Evolutionary conservation across 2,113 vertebrate genomes (phyloP).

Genomic region (Plecotus auritus): DNA sequence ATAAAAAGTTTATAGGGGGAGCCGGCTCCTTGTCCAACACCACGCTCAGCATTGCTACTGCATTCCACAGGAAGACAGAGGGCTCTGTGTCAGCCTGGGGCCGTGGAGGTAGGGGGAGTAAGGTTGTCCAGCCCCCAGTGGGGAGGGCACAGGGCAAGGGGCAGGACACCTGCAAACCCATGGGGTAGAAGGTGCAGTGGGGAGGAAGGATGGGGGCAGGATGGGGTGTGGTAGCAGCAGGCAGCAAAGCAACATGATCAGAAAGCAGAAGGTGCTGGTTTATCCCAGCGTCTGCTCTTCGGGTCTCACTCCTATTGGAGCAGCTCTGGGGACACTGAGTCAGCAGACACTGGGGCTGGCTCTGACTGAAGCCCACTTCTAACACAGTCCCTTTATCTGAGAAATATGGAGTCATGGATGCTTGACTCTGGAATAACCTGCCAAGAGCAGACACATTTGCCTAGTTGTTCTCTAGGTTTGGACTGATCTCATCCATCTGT

Average conservation of each 20-base stretch:
- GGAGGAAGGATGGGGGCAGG: neutral
- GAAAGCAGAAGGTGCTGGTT: neutral
- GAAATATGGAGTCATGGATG: neutral
- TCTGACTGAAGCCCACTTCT: neutral
- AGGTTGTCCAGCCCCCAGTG: constrained; percentile 69
- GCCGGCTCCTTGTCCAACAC: constrained; percentile 83
- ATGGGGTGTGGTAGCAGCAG: fast-evolving
- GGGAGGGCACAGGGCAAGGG: constrained; percentile 51
- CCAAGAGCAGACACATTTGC: neutral
- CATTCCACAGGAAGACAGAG: constrained; percentile 84
- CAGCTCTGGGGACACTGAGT: neutral
- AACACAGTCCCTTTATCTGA: neutral
- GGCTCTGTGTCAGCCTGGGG: constrained; percentile 80
- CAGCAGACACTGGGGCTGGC: neutral
- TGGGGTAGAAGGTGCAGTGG: neutral
- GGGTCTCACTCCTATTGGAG: neutral
- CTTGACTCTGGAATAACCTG: neutral
- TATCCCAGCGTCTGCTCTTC: neutral
- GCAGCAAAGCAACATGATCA: fast-evolving
- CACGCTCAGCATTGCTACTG: constrained; percentile 81
- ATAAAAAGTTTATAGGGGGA: constrained; percentile 88
- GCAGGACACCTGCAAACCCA: constrained; percentile 43
- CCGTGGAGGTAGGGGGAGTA: constrained; percentile 75
- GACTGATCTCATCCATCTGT: too few relatives aligned
- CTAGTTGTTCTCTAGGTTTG: neutral